Evolutionary conservation across 1,140 invertebrate genomes (phyloP).

Genomic region (Drosophila willistoni): DNA sequence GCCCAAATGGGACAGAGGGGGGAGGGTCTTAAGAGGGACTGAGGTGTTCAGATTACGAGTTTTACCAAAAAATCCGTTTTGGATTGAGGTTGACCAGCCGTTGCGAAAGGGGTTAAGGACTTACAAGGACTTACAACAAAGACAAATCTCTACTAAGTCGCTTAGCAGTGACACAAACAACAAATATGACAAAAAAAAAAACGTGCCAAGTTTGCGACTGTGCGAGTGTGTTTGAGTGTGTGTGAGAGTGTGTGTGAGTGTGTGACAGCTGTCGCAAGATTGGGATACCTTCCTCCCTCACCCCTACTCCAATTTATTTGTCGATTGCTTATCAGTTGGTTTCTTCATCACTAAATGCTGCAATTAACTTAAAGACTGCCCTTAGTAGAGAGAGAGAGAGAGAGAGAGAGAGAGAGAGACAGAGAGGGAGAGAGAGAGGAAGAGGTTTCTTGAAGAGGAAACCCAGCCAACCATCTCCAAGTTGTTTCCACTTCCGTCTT

Average conservation of each 20-base stretch:
- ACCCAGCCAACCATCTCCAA: constrained; percentile 54
- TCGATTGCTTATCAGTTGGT: neutral
- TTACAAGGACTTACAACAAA: constrained; percentile 39
- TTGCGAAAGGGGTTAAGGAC: constrained; percentile 30
- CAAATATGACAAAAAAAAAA: neutral
- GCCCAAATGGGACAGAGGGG: neutral
- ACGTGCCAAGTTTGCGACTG: neutral
- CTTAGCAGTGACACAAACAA: constrained; percentile 22
- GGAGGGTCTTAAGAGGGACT: neutral
- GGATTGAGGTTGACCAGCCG: constrained; percentile 38
- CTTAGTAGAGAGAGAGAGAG: neutral
- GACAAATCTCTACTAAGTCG: constrained; percentile 60
- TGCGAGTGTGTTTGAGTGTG: too few species aligned
- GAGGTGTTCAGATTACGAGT: neutral
- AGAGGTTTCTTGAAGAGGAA: constrained; percentile 6
- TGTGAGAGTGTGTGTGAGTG: too few species aligned
- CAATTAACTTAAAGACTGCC: constrained; percentile 65
- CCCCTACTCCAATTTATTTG: too few species aligned
- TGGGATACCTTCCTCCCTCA: constrained; percentile 31
- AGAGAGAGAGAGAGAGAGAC: neutral
- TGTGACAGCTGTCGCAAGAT: constrained; percentile 29
- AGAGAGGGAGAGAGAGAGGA: neutral
- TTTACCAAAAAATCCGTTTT: neutral
- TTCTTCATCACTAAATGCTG: constrained; percentile 55
- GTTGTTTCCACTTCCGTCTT: constrained; percentile 70